Evolutionary conservation across 2,888 invertebrate species (phyloP).

Genomic region (Amphimallon solstitiale): DNA sequence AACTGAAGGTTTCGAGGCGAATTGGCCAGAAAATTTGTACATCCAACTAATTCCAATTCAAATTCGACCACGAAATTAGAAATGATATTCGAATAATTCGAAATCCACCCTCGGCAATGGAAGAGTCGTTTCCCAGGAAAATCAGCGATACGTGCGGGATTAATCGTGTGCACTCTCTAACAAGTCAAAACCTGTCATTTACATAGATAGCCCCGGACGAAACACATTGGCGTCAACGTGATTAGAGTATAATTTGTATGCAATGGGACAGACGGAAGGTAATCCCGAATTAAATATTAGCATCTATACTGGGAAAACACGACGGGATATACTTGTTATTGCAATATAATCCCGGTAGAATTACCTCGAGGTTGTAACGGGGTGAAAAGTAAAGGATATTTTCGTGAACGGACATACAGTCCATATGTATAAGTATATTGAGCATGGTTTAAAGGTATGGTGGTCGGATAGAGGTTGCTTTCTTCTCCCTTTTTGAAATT

Average conservation of each 20-base stretch:
- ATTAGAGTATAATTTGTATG: conserved; percentile 22
- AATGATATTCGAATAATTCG: no score
- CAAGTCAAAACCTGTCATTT: conserved; percentile 8
- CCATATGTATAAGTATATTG: neutral
- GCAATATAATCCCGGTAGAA: conserved; percentile 21
- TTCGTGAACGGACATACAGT: neutral
- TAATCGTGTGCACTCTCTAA: neutral
- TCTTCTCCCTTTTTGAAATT: neutral
- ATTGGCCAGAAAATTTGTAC: no score
- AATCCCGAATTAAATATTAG: conserved; percentile 20
- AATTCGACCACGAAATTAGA: no score
- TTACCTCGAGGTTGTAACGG: conserved; percentile 5
- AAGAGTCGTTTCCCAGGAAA: no score
- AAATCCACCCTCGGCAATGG: no score
- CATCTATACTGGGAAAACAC: neutral
- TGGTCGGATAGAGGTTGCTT: no score
- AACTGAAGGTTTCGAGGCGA: no score
- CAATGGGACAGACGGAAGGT: neutral
- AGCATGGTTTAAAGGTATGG: neutral
- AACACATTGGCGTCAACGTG: neutral
- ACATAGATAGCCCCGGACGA: neutral
- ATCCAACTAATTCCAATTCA: no score
- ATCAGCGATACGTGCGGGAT: no score
- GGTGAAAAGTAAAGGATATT: conserved; percentile 21
- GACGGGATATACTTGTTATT: conserved; percentile 12